These are phyloP conservation scores for Epicauta chinensis DNA, from an alignment of 1,140 invertebrate genomes.

Conservation along the genomic window DNA sequence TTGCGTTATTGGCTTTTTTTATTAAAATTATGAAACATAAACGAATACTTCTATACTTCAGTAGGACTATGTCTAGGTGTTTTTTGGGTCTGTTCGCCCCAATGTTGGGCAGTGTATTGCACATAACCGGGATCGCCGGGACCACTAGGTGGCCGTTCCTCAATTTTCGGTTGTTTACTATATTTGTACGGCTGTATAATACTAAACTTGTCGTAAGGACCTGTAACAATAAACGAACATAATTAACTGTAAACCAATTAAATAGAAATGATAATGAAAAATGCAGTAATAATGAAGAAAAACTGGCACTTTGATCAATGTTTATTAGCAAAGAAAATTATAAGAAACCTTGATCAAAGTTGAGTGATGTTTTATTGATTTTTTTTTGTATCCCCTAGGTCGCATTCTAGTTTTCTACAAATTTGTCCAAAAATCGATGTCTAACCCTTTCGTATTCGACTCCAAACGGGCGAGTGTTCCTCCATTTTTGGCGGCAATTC, in stretches of 20 bases:
- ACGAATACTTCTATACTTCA: conserved; percentile 34
- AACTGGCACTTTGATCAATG: no score
- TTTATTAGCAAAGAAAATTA: no score
- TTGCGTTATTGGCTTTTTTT: no score
- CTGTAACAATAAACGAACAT: conserved; percentile 29
- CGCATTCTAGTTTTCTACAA: no score
- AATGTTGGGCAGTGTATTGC: conserved; percentile 58
- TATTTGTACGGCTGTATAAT: conserved; percentile 30
- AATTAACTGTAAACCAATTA: no score
- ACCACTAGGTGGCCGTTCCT: conserved; percentile 47
- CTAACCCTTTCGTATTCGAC: conserved; percentile 40
- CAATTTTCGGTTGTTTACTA: conserved; percentile 21
- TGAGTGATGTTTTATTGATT: no score
- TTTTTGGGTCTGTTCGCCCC: conserved; percentile 50
- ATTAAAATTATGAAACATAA: no score
- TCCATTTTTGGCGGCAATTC: conserved; percentile 33
- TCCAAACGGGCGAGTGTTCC: conserved; percentile 40
- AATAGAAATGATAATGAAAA: no score
- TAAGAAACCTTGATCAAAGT: no score
- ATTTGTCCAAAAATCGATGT: background rate
- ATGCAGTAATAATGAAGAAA: no score
- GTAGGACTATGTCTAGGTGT: conserved; percentile 57
- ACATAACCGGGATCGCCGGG: conserved; percentile 63
- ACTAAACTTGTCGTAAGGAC: conserved; percentile 36
- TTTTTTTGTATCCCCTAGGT: no score